phyloP scores from a whole-genome alignment of 64 coral and sea anemone species.

The Montipora efflorescens region DNA sequence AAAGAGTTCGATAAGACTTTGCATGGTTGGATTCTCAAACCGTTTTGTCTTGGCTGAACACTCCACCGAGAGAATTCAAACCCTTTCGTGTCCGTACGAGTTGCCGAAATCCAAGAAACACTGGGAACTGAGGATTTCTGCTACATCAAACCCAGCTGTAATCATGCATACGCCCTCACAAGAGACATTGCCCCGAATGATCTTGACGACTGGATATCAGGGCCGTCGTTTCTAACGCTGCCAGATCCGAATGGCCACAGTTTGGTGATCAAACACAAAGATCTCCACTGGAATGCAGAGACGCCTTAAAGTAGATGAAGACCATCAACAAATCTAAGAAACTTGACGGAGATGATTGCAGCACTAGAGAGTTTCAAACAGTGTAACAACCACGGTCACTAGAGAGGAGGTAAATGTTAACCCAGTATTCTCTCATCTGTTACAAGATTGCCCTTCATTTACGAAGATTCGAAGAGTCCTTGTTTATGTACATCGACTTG shows the following conservation, averaged over 20 bases:
- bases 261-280: conserved; percentile 12
- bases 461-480: conserved; percentile 42
- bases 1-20: conserved; percentile 16
- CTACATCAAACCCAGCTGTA: conserved; percentile 55
- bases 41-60: conserved; percentile 70
- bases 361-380: neutral
- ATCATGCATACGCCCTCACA: conserved; percentile 71
- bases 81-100: conserved; percentile 64
- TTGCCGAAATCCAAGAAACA: conserved; percentile 68
- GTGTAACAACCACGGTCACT: neutral
- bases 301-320: conserved; percentile 14
- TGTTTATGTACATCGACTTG: conserved; percentile 1
- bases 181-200: conserved; percentile 43
- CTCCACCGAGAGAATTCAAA: conserved; percentile 54
- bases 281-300: neutral
- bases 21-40: conserved; percentile 56
- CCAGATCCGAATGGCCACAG: conserved; percentile 36
- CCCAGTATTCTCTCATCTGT: neutral
- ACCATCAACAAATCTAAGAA: neutral
- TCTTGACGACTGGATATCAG: conserved; percentile 31
- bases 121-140: conserved; percentile 29
- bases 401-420: conserved; percentile 10
- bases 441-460: conserved; percentile 19
- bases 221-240: conserved; percentile 32
- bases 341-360: neutral